phyloP scores from a whole-genome alignment of 2,888 invertebrate species.

The Cephus pygmeus region DNA sequence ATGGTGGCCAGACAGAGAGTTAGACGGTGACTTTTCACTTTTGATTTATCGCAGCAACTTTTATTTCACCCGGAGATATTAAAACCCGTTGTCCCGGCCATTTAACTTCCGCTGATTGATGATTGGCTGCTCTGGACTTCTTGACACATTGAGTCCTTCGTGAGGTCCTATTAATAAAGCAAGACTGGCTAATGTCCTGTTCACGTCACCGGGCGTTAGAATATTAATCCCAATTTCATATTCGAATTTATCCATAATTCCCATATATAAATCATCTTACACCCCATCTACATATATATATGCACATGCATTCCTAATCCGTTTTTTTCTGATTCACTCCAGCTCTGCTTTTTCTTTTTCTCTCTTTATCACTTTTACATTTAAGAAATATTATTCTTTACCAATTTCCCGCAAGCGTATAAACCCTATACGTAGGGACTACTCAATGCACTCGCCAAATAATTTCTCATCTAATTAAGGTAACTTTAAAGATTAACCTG shows the following conservation, averaged over 20 bases:
- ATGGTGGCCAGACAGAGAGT: conserved; percentile 48
- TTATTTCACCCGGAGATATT: conserved; percentile 64
- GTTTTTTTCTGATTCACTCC: neutral
- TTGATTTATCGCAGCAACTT: conserved; percentile 65
- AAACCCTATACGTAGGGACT: neutral
- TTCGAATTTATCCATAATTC: neutral
- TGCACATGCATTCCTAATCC: neutral
- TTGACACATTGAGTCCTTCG: conserved; percentile 30
- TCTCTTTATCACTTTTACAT: neutral
- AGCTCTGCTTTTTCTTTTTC: neutral
- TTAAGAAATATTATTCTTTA: neutral
- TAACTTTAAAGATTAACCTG: neutral
- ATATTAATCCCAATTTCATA: neutral
- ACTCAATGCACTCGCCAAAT: neutral
- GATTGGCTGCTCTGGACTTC: conserved; percentile 52
- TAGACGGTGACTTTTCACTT: conserved; percentile 63
- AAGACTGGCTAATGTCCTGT: conserved; percentile 11
- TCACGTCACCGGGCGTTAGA: neutral
- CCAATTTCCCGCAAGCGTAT: neutral
- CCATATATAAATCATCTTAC: neutral
- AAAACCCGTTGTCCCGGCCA: conserved; percentile 64
- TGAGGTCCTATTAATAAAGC: conserved; percentile 32
- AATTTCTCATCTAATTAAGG: neutral
- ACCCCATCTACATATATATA: neutral
- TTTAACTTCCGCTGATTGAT: conserved; percentile 65